These are phyloP conservation scores for Drosophila neotestacea DNA, from an alignment of 2,888 invertebrate genomes.

Conservation along the genomic window DNA sequence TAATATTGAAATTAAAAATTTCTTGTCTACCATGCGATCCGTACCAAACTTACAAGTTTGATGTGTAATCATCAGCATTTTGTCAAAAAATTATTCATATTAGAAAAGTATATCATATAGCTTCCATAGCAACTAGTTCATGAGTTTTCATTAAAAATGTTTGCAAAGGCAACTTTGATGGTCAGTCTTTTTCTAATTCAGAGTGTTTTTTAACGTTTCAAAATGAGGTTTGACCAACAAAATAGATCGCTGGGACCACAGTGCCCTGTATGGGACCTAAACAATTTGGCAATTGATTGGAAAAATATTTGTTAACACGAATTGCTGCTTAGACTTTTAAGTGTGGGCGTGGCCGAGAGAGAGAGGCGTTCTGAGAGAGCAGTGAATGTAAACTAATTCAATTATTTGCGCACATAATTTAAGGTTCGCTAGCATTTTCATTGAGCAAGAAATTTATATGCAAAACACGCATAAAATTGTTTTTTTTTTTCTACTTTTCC, in stretches of 20 bases:
- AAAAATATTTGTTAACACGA: conserved; percentile 72
- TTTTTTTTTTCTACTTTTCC: conserved; percentile 12
- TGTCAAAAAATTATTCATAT: too few species aligned
- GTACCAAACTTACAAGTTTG: too few species aligned
- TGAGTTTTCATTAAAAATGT: too few species aligned
- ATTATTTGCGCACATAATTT: conserved; percentile 78
- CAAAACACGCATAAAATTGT: conserved; percentile 78
- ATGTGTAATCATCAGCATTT: too few species aligned
- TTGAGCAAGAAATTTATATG: conserved; percentile 74
- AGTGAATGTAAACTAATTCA: conserved; percentile 69
- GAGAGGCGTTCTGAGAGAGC: neutral
- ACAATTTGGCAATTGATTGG: conserved; percentile 72
- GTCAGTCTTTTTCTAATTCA: too few species aligned
- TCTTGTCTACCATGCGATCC: too few species aligned
- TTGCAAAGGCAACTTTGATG: too few species aligned
- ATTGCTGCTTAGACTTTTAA: conserved; percentile 36
- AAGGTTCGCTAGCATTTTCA: conserved; percentile 41
- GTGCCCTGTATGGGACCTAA: conserved; percentile 7
- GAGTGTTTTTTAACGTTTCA: too few species aligned
- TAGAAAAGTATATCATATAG: too few species aligned
- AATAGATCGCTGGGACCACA: neutral
- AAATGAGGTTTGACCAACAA: too few species aligned
- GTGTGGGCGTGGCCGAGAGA: neutral
- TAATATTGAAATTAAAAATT: too few species aligned
- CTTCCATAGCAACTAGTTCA: too few species aligned